Evolutionary conservation across 2,113 vertebrate species (phyloP).

Genomic region (Scortum barcoo): DNA sequence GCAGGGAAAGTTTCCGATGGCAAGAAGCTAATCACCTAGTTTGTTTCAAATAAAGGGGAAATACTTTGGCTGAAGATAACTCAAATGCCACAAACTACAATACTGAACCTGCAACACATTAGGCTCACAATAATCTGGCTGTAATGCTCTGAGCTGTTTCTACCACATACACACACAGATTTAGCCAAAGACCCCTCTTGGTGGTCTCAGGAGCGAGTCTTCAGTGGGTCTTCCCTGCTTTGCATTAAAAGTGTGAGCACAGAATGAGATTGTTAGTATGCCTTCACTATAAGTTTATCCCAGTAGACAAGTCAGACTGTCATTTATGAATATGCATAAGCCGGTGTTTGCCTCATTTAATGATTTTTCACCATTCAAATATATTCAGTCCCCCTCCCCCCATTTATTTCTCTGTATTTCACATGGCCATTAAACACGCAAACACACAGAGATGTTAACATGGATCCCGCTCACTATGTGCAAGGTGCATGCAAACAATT

Average conservation of each 20-base stretch:
- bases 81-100: conserved; percentile 33
- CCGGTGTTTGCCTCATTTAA: conserved; percentile 70
- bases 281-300: conserved; percentile 67
- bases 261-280: conserved; percentile 41
- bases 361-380: conserved; percentile 74
- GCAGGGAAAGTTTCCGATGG: conserved; percentile 50
- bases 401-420: conserved; percentile 61
- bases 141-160: conserved; percentile 12
- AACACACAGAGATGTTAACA: conserved; percentile 37
- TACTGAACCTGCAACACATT: conserved; percentile 20
- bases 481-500: conserved; percentile 58
- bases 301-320: conserved; percentile 67
- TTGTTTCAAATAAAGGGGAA: conserved; percentile 50
- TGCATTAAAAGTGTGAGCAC: conserved; percentile 63
- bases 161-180: conserved; percentile 9
- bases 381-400: conserved; percentile 63
- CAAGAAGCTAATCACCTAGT: conserved; percentile 39
- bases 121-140: conserved; percentile 18
- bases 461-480: conserved; percentile 38
- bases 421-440: conserved; percentile 36
- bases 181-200: neutral
- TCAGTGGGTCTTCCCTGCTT: conserved; percentile 57
- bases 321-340: conserved; percentile 78
- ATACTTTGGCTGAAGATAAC: conserved; percentile 36
- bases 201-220: conserved; percentile 41